Evolutionary conservation across 53 echinoderm and acorn worm species (phyloP).

Genomic region (Luidia sarsii): DNA sequence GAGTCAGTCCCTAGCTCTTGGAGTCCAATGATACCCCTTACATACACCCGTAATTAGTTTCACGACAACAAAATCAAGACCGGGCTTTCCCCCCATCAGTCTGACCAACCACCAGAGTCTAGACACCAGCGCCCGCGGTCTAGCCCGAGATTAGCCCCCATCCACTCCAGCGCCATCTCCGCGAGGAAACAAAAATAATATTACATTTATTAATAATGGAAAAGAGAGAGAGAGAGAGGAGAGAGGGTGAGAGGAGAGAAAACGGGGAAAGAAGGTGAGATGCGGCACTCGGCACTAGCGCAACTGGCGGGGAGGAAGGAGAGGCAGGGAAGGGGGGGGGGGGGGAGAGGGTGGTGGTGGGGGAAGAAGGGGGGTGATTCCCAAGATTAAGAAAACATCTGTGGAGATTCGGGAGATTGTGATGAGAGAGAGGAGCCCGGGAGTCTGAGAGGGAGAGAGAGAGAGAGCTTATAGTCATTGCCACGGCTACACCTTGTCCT

Average conservation of each 20-base stretch:
- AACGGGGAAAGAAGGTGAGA: too few species aligned
- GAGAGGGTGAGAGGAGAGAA: too few species aligned
- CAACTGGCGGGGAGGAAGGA: neutral
- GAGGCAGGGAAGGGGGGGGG: neutral
- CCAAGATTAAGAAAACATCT: conserved; percentile 30
- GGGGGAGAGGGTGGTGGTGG: neutral
- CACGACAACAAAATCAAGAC: neutral
- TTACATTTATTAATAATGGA: too few species aligned
- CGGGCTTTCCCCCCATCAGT: neutral
- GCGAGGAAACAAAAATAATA: too few species aligned
- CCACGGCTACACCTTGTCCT: too few species aligned
- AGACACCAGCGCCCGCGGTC: conserved; percentile 12
- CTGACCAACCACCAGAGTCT: conserved; percentile 2
- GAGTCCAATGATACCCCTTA: too few species aligned
- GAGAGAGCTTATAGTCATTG: too few species aligned
- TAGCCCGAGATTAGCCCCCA: neutral
- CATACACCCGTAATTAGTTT: too few species aligned
- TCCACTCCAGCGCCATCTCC: too few species aligned
- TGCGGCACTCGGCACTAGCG: conserved; percentile 10
- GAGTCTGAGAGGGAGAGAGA: too few species aligned
- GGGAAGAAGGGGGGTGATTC: neutral
- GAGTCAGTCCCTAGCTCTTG: too few species aligned
- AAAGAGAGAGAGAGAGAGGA: too few species aligned
- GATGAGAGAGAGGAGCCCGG: neutral
- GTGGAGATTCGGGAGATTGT: conserved; percentile 33